Evolutionary conservation across 2,113 vertebrate species (phyloP), one percentile per base, ranked within the genome.

Genomic region (Paratilapia polleni): DNA sequence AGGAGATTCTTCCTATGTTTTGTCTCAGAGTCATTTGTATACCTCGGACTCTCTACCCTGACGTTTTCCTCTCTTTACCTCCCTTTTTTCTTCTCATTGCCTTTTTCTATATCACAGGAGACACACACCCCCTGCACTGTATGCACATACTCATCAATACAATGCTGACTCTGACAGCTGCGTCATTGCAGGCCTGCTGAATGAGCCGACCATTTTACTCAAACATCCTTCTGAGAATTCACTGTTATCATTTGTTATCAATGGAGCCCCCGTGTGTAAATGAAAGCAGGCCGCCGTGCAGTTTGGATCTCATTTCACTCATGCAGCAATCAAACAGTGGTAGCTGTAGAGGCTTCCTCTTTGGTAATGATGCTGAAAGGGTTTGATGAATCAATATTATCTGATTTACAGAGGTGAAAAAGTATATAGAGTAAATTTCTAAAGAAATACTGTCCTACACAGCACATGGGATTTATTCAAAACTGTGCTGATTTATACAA

Each of bases 261-360:
- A 38, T 19, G 47, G 74, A 81, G 80, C 66, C 73, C 85, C 88
- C 61, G 26, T 84, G 89, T 87, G 87, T 63, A 91, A 89, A 82
- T 57, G 81, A 85, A 78, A 60, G 85, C 80, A 73, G 60, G 43
- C 77, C 12, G 80, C 31, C n/a, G 24, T 57, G 82, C 76, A 64
- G 81, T 86, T 87, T 85, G 62, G 88, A 86, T 90, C 83, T 82
- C 82, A 83, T 91, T 89, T 81, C 88, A 81, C 70, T 84, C 86
- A 57, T 83, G 66, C 26, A 60, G 62, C 47, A 79, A 85, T 92
- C 83, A 89, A 80, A 87, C 82, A 59, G 77, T 83, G 75, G 81
- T 64, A 83, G 59, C 43, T 9, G 81, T 60, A 64, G 52, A 70
- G 7, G 66, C 17, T 81, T 57, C n/a, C 60, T 82, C 57, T 60